Conservation (phyloP, 1,140 invertebrate genomes). For the Drosophila funebris region DNA sequence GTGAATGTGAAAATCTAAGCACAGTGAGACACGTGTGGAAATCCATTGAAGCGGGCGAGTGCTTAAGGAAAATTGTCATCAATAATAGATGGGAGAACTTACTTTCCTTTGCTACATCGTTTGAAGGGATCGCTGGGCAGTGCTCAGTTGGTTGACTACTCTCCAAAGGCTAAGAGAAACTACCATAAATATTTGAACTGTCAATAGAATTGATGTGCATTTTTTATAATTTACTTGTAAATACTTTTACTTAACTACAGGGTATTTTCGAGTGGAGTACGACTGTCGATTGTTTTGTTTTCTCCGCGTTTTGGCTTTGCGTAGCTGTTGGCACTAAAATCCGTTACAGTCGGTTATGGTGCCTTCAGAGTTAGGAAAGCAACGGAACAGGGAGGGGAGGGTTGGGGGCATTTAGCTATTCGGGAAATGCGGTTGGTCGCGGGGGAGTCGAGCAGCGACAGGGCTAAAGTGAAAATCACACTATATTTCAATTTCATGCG, state of each 20-base stretch:
- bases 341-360: slow-evolving; percentile 35
- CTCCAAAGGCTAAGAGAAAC: not conserved
- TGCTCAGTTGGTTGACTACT: no score
- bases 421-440: not conserved
- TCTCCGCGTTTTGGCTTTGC: slow-evolving; percentile 42
- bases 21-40: slow-evolving; percentile 22
- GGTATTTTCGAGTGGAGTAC: slow-evolving; percentile 24
- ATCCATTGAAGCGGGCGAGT: slow-evolving; percentile 1
- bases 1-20: slow-evolving; percentile 30
- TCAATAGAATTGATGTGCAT: no score
- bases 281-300: slow-evolving; percentile 21
- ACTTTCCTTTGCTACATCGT: not conserved
- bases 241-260: not conserved
- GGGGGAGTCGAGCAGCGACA: slow-evolving; percentile 8
- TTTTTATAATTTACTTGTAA: no score
- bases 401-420: not conserved
- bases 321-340: slow-evolving; percentile 70
- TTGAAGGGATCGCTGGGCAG: no score
- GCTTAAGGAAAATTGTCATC: slow-evolving; percentile 73
- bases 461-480: slow-evolving; percentile 79
- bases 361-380: not conserved
- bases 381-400: not conserved
- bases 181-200: no score
- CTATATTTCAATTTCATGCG: slow-evolving; percentile 82
- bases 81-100: slow-evolving; percentile 49